Conservation (phyloP, 1,140 invertebrate genomes). For the Cyrtorhinus lividipennis region DNA sequence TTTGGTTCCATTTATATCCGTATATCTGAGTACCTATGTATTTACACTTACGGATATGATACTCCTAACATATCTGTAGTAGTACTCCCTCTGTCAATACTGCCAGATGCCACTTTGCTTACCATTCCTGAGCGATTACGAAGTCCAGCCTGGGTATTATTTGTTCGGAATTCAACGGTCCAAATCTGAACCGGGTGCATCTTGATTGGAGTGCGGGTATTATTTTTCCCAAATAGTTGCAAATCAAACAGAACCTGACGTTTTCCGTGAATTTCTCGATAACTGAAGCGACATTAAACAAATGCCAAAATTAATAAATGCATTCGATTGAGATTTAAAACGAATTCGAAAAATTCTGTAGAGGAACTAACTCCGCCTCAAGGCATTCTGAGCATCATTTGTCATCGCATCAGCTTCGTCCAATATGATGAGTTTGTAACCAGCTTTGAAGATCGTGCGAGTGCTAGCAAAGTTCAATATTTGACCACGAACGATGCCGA, state of each 20-base stretch:
- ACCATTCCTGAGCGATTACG: conserved; percentile 76
- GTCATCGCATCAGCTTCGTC: conserved; percentile 99
- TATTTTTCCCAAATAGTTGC: conserved; percentile 97
- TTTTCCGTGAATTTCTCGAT: conserved; percentile 99
- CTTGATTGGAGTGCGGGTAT: conserved; percentile 96
- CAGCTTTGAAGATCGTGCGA: conserved; percentile 85
- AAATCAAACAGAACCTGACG: conserved; percentile 95
- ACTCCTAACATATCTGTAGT: no score
- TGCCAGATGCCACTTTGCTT: no score
- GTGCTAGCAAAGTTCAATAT: conserved; percentile 98
- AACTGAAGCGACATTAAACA: conserved; percentile 42
- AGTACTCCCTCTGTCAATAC: no score
- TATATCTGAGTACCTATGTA: no score
- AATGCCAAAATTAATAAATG: no score
- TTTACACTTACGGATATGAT: no score
- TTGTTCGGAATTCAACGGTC: conserved; percentile 69
- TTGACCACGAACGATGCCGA: conserved; percentile 86
- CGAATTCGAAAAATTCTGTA: background rate
- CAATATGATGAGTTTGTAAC: conserved; percentile 92
- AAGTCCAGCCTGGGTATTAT: conserved; percentile 79
- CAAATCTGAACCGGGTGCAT: conserved; percentile 95
- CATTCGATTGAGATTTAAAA: background rate
- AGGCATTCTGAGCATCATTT: conserved; percentile 96
- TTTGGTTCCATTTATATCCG: no score
- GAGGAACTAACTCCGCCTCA: conserved; percentile 70